Base-by-base conservation (phyloP, 1,140 invertebrate genomes). In the Drosophila aff. region DNA sequence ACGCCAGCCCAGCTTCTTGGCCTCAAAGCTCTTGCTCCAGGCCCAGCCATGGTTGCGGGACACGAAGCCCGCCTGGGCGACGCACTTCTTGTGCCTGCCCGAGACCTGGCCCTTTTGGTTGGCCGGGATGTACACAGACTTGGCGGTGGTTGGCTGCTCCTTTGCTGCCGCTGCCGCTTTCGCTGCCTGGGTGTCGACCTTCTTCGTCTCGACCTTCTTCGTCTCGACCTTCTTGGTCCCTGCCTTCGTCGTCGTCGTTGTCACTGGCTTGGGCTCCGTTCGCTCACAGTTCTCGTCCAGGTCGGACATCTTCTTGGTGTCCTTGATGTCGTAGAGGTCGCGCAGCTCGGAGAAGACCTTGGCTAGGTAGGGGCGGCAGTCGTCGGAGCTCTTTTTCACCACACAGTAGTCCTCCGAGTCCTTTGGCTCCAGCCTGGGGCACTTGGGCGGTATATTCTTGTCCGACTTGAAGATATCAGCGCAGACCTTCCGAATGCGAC, bases 301-400 rank as follows among this genome's bases (percentile, higher is more conserved):
- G 0, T 77, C 68, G 1, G 77, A 63, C 26, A 73, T 57, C 21
- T 64, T 68, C 15, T 75, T 79, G 6, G 46, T 66, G 8, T 84
- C 73, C 38, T 80, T 81, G 13, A 92, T 66, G 50, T 87, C 75
- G 53, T 92, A 92, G 2, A 92, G 65, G 62, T 92, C 91, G 15
- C 79, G 73, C 6, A 92, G 52, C 33, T 92, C 91, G 8, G 91
- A 92, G 40, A 92, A 92, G 0, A 92, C 91, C 2, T 78, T 75
- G 4, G 89, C 79, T 57, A 92, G 46, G 57, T 91, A 81, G 3
- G 89, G 89, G 2, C 91, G 76, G 28, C 78, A 79, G 9, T 91
- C 79, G 0, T 74, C 69, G 6, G 31, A 66, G 36, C 57, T 84
- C 1, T 71, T 66, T 11, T 78, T 64, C 5, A 84, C 61, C 31